Evolutionary conservation across 1,140 invertebrate species (phyloP).

Genomic region (Procambarus virginalis): DNA sequence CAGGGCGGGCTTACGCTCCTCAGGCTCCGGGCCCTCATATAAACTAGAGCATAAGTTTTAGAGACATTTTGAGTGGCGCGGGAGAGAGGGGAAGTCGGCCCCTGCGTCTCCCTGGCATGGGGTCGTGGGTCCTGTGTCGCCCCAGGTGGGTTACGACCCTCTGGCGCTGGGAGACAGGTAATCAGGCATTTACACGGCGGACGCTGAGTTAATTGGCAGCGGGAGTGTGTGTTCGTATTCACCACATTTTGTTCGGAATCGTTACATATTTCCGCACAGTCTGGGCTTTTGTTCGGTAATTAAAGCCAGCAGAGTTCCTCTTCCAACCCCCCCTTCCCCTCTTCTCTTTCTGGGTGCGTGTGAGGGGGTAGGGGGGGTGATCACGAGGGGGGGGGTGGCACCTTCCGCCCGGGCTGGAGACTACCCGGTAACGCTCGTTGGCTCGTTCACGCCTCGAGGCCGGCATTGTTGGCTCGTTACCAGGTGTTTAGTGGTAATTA

Average conservation of each 20-base stretch:
- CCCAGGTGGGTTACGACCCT: not conserved
- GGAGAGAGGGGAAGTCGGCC: not conserved
- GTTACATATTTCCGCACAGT: constrained; percentile 51
- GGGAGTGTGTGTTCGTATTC: constrained; percentile 36
- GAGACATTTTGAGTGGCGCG: constrained; percentile 42
- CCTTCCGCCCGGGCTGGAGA: constrained; percentile 7
- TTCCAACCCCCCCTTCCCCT: not conserved
- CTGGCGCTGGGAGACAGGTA: constrained; percentile 31
- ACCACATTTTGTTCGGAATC: constrained; percentile 39
- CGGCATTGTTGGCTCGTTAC: constrained; percentile 49
- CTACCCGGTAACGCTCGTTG: constrained; percentile 21
- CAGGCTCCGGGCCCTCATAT: constrained; percentile 21
- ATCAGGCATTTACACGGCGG: constrained; percentile 61
- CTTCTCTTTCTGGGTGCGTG: too few relatives aligned
- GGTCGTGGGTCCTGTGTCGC: not conserved
- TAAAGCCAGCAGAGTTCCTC: constrained; percentile 25
- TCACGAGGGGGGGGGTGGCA: not conserved
- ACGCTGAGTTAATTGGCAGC: constrained; percentile 60
- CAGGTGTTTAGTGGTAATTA: constrained; percentile 55
- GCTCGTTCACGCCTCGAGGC: constrained; percentile 30
- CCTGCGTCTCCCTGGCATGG: not conserved
- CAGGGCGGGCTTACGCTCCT: not conserved
- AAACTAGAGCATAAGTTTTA: constrained; percentile 61
- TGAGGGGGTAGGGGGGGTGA: not conserved
- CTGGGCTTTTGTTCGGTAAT: constrained; percentile 52